Base-by-base conservation (phyloP, 1,140 invertebrate genomes). In the Temnothorax curvispinosus region DNA sequence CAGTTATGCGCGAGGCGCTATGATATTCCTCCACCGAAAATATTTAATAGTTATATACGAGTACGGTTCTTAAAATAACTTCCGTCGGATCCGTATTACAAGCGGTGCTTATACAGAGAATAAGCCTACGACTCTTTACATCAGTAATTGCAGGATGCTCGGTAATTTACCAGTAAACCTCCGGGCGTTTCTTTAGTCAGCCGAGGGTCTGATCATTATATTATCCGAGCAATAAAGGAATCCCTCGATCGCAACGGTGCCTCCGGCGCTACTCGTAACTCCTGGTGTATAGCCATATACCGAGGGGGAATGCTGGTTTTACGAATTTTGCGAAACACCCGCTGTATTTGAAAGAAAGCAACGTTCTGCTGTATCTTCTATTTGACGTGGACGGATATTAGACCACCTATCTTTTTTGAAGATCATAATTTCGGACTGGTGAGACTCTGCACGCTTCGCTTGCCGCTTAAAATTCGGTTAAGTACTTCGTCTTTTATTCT, bases 161-260 rank as follows among this genome's bases (percentile, higher is more conserved):
- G 82, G 86, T 90, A 90, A 90, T 89, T 89, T 89, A 87, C 80
- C 86, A 47, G 89, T 85, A 87, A 90, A 90, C 80, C 87, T 89
- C n/a, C 58, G 58, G 89, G 89, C 89, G 71, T 74, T 77, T 86
- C 76, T 90, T 76, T 87, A 86, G 71, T 82, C 86, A 84, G 52
- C 18, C 71, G 62, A 88, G 62, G 89, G 71, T 84, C 65, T 41
- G 82, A 91, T 91, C 89, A 88, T 90, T 88, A 90, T 90, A 90
- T 90, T 90, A 91, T 90, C 89, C 85, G 71, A 67, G 89, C 65
- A 77, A 88, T 88, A 90, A 90, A 88, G 89, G 85, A 91, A 91
- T 91, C 89, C 90, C 89, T 71, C 89, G 89, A 90, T 85, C 89
- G 75, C 60, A 11, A 54, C 50, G 60, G 41, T 38, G 89, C 89